A percentile compares a stretch with the other conserved stretches of the same genome.
phyloP scores from a whole-genome alignment of 2,888 invertebrate species.

The Balanococcus diminutus region DNA sequence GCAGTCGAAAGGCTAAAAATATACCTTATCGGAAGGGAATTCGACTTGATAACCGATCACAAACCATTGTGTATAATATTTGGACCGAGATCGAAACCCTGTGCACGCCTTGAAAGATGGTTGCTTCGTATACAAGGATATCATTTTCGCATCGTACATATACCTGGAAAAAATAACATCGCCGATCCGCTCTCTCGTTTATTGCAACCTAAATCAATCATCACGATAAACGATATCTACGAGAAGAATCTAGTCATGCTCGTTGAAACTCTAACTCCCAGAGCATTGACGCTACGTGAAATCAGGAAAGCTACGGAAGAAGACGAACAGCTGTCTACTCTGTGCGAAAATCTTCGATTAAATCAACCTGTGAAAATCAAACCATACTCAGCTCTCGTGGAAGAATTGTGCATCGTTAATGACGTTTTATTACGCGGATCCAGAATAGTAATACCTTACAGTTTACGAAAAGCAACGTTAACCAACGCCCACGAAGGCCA shows the following conservation, averaged over 20 bases:
- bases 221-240: not conserved
- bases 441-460: not conserved
- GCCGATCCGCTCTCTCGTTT: too few relatives aligned
- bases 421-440: not conserved
- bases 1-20: too few relatives aligned
- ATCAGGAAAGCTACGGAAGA: not conserved
- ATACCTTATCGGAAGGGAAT: not conserved
- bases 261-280: not conserved
- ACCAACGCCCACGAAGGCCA: conserved; percentile 52
- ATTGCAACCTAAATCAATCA: too few relatives aligned
- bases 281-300: not conserved
- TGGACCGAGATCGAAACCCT: not conserved
- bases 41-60: not conserved
- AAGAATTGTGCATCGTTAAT: conserved; percentile 2
- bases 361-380: not conserved
- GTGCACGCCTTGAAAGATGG: not conserved
- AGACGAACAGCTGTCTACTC: not conserved
- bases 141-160: not conserved
- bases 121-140: not conserved
- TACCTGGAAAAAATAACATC: too few relatives aligned
- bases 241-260: conserved; percentile 28
- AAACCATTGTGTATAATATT: not conserved
- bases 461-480: not conserved
- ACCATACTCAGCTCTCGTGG: not conserved
- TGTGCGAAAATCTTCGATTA: not conserved